These are phyloP conservation scores for Novumbra hubbsi DNA, from an alignment of 2,797 vertebrate species.

Conservation along the genomic window DNA sequence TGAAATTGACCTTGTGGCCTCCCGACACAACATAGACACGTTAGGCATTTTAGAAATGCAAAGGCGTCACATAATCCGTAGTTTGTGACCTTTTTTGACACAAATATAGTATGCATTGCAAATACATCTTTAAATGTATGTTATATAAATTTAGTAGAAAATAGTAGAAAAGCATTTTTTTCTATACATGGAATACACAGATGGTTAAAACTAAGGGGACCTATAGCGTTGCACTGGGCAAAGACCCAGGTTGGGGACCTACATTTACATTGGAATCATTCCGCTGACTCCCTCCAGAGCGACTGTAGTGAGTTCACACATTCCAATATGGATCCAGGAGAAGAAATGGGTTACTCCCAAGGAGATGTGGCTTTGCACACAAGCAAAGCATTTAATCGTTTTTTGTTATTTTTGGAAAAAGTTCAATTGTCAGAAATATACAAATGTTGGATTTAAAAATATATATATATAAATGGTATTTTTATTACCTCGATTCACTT, in stretches of 20 bases:
- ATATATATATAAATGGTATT: neutral
- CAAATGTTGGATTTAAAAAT: slow-evolving; percentile 19
- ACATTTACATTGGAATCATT: neutral
- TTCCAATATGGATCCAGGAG: slow-evolving; percentile 1
- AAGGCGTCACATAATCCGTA: neutral
- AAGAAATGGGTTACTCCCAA: neutral
- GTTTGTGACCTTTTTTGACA: neutral
- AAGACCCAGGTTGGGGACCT: neutral
- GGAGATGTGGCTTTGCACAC: slow-evolving; percentile 19
- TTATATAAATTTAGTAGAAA: too few relatives aligned
- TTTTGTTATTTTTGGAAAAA: neutral
- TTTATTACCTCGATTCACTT: neutral
- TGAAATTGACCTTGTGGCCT: neutral
- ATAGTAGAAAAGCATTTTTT: too few relatives aligned
- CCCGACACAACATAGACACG: neutral
- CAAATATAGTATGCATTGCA: too few relatives aligned
- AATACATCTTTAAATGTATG: too few relatives aligned
- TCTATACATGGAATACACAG: neutral
- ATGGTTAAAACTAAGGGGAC: neutral
- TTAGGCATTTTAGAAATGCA: neutral
- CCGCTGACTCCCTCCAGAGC: neutral
- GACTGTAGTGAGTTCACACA: neutral
- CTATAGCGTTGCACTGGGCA: neutral
- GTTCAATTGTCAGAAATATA: neutral
- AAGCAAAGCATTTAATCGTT: slow-evolving; percentile 6